Base-by-base conservation (phyloP, 2,888 invertebrate species). In the Tolmerus cingulatus region DNA sequence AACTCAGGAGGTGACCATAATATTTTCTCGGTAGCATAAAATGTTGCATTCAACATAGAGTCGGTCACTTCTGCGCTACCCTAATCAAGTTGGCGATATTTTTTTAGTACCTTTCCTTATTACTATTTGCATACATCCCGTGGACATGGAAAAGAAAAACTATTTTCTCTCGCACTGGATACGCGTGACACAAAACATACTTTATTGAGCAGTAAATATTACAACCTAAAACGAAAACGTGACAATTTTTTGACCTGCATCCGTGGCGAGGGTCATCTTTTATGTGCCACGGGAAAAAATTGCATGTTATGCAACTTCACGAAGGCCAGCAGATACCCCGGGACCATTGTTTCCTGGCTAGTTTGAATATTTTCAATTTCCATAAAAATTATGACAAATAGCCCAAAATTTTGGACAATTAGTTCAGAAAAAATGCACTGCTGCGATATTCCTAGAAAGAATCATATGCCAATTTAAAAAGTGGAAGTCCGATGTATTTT, bases 381-480 rank as follows among this genome's bases (percentile, higher is more conserved):
- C 82, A 82, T 82, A 82, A 82, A 82, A 82, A 82, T 82, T 82
- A 82, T 82, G 57, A 82, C 66, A 37, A 82, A 57, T 34, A n/a
- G 30, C 82, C 19, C 19, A 82, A 40, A 9, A 66, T 19, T 37
- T 34, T 34, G 23, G 66, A 82, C 82, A 82, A 82, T 37, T 55
- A 40, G 23, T 55, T 8, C 19, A 34, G 16, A 82, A 82, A 82
- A 82, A 82, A 66, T 37, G 9, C 46, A 14, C 66, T 55, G 55
- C 30, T 57, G 27, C 51, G 7, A 19, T 66, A 30, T 82, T 82
- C 82, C 19, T 27, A 27, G 82, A 82, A 82, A 34, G 14, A 12
- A 82, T 82, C 1, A 82, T 82, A 23, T 19, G 30, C 57, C 40
- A 82, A 82, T 82, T 82, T 51, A 27, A 23, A 79, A 79, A 79